These are phyloP conservation scores for Chitala chitala DNA, from an alignment of 2,113 vertebrate genomes.

Conservation along the genomic window DNA sequence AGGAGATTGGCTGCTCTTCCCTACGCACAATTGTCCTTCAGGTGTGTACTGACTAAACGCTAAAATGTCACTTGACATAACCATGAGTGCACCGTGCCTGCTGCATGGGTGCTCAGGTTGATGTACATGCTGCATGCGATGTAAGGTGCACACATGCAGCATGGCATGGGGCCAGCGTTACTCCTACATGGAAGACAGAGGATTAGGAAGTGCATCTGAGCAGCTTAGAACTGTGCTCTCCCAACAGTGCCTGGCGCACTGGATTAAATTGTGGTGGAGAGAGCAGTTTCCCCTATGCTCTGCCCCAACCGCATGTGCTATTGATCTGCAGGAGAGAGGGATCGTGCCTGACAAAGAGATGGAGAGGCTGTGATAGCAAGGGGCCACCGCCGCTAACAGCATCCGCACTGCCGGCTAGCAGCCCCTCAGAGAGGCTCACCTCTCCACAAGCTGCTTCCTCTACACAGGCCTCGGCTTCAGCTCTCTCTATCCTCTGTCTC, in stretches of 20 bases:
- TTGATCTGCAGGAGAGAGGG: conserved; percentile 10
- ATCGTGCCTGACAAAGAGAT: background rate
- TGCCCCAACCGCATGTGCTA: background rate
- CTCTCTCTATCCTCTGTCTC: background rate
- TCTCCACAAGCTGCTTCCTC: conserved; percentile 20
- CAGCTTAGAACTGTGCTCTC: background rate
- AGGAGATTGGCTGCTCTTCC: background rate
- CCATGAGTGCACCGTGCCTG: too few species aligned
- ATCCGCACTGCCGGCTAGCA: background rate
- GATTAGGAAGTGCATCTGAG: background rate
- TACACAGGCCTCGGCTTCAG: background rate
- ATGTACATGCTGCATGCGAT: too few species aligned
- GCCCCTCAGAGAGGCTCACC: background rate
- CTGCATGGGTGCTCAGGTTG: too few species aligned
- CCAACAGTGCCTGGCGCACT: background rate
- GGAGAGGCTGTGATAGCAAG: background rate
- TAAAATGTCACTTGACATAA: background rate
- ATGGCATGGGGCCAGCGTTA: background rate
- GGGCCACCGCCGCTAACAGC: background rate
- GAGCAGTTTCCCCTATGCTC: background rate
- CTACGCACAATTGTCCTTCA: too few species aligned
- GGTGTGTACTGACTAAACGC: background rate
- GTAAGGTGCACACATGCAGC: background rate
- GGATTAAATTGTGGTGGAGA: background rate
- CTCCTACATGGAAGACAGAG: background rate